Evolutionary conservation across 2,113 vertebrate species (phyloP).

Genomic region (Xyliphius kryptos): DNA sequence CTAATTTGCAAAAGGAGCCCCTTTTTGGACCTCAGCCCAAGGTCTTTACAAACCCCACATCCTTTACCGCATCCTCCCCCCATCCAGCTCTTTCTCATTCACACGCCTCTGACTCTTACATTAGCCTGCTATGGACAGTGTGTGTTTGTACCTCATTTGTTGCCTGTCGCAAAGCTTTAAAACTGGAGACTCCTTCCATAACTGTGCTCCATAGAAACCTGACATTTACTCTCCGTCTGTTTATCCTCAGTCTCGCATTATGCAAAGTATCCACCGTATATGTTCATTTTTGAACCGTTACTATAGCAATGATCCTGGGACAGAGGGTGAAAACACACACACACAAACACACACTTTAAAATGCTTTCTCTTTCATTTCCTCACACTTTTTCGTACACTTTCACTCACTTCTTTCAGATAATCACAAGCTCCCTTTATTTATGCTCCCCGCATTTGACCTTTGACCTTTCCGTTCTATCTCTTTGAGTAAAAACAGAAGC

Average conservation of each 20-base stretch:
- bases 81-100: slow-evolving; percentile 4
- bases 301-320: neutral
- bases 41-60: slow-evolving; percentile 6
- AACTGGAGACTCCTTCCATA: neutral
- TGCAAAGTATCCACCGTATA: neutral
- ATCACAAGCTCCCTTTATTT: neutral
- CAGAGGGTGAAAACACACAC: too few relatives aligned
- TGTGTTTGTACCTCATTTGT: slow-evolving; percentile 3
- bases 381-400: neutral
- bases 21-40: neutral
- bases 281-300: too few relatives aligned
- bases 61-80: slow-evolving; percentile 16
- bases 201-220: too few relatives aligned
- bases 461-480: slow-evolving; percentile 9
- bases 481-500: slow-evolving; percentile 18
- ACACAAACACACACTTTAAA: too few relatives aligned
- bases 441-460: slow-evolving; percentile 1
- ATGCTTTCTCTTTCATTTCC: neutral
- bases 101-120: neutral
- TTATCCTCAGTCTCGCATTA: neutral
- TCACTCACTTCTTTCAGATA: too few relatives aligned
- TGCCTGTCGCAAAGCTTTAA: neutral
- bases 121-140: neutral
- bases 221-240: too few relatives aligned
- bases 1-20: neutral